Evolutionary conservation across 1,140 invertebrate genomes (phyloP).

Genomic region (Microplitis demolitor): DNA sequence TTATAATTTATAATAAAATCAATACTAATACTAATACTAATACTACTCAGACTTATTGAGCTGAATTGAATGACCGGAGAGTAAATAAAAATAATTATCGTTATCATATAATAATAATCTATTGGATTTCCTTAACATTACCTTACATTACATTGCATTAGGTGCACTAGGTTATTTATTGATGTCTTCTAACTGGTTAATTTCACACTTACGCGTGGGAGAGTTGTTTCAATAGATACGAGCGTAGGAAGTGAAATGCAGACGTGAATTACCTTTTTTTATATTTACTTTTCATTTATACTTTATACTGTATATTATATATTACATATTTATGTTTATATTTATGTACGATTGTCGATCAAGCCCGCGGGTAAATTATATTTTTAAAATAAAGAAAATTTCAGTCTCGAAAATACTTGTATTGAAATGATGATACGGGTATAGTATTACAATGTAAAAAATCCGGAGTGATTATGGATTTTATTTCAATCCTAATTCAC

Average conservation of each 20-base stretch:
- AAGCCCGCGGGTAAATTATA: no score
- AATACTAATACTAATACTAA: background rate
- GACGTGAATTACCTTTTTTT: no score
- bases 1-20: no score
- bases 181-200: conserved; percentile 34
- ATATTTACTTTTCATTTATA: no score
- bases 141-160: background rate
- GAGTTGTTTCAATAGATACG: conserved; percentile 23
- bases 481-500: no score
- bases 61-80: background rate
- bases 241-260: conserved; percentile 31
- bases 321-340: background rate
- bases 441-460: no score
- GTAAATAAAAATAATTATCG: background rate
- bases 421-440: no score
- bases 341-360: background rate
- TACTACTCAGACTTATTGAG: background rate
- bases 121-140: background rate
- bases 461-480: no score
- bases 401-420: no score
- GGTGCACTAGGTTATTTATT: conserved; percentile 30
- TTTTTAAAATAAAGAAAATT: no score
- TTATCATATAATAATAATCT: background rate
- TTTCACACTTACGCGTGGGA: conserved; percentile 32
- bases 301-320: background rate